phyloP scores from a whole-genome alignment of 2,113 vertebrate species.

The Ophiodon elongatus region DNA sequence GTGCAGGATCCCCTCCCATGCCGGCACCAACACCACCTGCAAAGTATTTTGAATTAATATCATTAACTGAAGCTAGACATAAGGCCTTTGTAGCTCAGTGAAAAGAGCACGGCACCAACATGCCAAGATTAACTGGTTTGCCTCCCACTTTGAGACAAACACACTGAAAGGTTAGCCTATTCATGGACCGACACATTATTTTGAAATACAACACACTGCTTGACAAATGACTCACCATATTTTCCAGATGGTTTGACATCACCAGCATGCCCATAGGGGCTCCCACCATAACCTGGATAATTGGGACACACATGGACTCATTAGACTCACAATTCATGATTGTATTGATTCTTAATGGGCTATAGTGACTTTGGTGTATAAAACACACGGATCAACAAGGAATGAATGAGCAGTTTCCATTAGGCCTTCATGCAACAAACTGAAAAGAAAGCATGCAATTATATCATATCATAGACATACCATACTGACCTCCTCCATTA shows the following conservation, averaged over 20 bases:
- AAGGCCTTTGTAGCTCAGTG: neutral
- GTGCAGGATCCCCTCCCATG: constrained; percentile 23
- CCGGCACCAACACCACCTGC: constrained; percentile 31
- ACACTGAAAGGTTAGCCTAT: neutral
- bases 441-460: neutral
- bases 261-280: constrained; percentile 41
- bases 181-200: neutral
- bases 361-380: neutral
- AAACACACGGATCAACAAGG: neutral
- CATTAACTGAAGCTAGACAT: neutral
- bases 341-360: neutral
- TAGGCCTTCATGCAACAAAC: neutral
- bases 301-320: neutral
- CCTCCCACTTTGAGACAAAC: neutral
- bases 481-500: constrained; percentile 53
- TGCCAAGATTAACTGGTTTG: neutral
- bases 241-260: constrained; percentile 47
- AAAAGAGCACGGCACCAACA: neutral
- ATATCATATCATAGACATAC: constrained; percentile 31
- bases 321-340: neutral
- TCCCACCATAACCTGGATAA: constrained; percentile 58
- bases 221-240: constrained; percentile 58
- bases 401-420: neutral
- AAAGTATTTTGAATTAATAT: constrained; percentile 8
- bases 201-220: neutral